Evolutionary conservation across 2,797 vertebrate genomes (phyloP), one percentile per base, ranked within the genome.

Genomic region (Pangasius mekongensis): DNA sequence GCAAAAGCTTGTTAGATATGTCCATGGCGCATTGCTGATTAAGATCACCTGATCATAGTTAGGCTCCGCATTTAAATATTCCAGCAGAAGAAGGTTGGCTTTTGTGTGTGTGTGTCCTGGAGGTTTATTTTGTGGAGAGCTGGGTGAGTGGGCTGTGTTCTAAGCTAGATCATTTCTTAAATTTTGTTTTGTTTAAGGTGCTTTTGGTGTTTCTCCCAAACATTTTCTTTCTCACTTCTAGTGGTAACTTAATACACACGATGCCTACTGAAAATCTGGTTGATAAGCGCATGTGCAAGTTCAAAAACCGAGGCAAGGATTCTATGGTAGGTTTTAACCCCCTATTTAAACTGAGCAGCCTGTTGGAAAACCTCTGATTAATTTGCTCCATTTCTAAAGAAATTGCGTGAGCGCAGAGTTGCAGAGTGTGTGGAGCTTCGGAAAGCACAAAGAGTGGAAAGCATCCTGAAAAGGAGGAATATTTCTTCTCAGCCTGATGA

Each of bases 231-330:
- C 27, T 14, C 0, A 20, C 30, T 33, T 83, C 8, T n/a, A 76
- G 33, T 49, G 20, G 11, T 5, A 24, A 20, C 49, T 24, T 5
- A 24, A 43, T 22, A 3, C 1, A 74, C 92, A 94, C 58, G 52
- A 99, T 99, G 98, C 92, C 97, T 0, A 92, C 93, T 5, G 91
- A 71, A 73, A 94, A 93, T 0, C 67, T 94, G 56, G 83, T 89
- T 0, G 91, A 90, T 0, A 91, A 96, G 84, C 95, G 96, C 11
- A 54, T 97, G 93, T 94, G 81, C 39, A 95, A 96, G 82, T 99
- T 98, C 91, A 99, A 99, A 90, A 98, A 99, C 91, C 97, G 96
- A 87, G 98, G 98, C 78, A 98, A 97, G 92, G 95, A 97, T 0
- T 74, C 93, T 0, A 90, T 93, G 0, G 98, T 99, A 93, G 96